Evolutionary conservation across 2,113 vertebrate species (phyloP).

Genomic region (Tympanuchus pallidicinctus): DNA sequence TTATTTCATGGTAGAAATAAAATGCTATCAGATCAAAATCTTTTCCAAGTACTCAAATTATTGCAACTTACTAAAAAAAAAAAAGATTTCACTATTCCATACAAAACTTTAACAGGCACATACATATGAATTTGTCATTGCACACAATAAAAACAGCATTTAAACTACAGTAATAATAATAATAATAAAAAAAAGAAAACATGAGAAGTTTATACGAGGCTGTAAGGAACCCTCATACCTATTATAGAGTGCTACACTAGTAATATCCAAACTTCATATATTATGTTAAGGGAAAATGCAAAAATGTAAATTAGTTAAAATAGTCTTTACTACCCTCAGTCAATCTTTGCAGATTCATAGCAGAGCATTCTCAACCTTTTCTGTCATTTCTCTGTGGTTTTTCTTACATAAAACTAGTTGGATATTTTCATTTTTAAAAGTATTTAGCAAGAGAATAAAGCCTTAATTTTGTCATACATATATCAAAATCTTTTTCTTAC

Average conservation of each 20-base stretch:
- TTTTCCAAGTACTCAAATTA: background rate
- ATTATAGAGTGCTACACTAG: constrained; percentile 9
- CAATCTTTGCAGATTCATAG: background rate
- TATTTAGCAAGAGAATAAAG: background rate
- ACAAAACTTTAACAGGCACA: constrained; percentile 4
- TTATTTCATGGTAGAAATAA: background rate
- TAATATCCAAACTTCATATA: constrained; percentile 41
- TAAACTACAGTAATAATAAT: constrained; percentile 32
- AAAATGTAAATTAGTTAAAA: constrained; percentile 61
- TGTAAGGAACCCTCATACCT: constrained; percentile 60
- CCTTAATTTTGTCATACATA: background rate
- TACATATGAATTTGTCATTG: constrained; percentile 40
- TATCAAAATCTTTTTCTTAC: background rate
- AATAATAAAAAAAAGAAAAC: background rate
- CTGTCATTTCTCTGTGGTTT: background rate
- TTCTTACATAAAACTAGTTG: background rate
- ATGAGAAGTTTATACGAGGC: constrained; percentile 47
- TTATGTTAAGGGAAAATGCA: constrained; percentile 42
- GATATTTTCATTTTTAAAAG: background rate
- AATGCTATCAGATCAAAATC: background rate
- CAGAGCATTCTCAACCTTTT: background rate
- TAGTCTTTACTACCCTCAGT: constrained; percentile 4
- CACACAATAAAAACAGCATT: constrained; percentile 41
- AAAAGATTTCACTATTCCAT: background rate
- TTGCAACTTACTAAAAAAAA: background rate